Evolutionary conservation across 2,888 invertebrate genomes (phyloP), one percentile per base, ranked within the genome.

Genomic region (Drosophila lutescens): DNA sequence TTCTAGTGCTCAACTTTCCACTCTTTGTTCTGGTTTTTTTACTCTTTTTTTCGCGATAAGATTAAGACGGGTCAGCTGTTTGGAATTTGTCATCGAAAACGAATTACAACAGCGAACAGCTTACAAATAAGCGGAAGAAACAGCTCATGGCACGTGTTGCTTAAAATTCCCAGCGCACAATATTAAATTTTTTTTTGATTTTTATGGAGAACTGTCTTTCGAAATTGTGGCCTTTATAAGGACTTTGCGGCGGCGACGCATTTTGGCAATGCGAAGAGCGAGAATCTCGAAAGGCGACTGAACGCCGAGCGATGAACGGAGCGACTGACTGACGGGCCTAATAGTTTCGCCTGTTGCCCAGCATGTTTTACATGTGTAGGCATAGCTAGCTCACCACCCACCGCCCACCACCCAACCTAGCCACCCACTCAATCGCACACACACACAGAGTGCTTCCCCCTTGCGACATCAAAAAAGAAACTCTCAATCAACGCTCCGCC

Each of bases 401-500:
- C 26, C 55, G n/a, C 41, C 47, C 34, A 60, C 9, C 20, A 41
- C 53, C 13, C 51, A 40, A 23, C 23, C 23, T 23, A 23, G 7
- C 20, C 46, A 55, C 47, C 17, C 53, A 73, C 46, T 30, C 30
- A 61, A 4, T 6, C 26, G 6, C 66, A 26, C 49, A 23, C 30
- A 50, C 34, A 47, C 34, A 34, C 65, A 57, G 59, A 58, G 68
- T 23, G 58, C 36, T 43, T 38, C 23, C 51, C 38, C 47, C 54
- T n/a, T 74, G 57, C 41, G 62, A 68, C 77, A 86, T 86, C 80
- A 83, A 88, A 79, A 79, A 75, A 68, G 78, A 85, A 79, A 80
- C 88, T 80, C 85, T 88, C 85, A 85, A 85, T 85, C 88, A 85
- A 85, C 79, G 83, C 86, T 70, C 66, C 66, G 80, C 80, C 73